phyloP scores from a whole-genome alignment of 2,888 invertebrate genomes.

The Hypercompe scribonia region DNA sequence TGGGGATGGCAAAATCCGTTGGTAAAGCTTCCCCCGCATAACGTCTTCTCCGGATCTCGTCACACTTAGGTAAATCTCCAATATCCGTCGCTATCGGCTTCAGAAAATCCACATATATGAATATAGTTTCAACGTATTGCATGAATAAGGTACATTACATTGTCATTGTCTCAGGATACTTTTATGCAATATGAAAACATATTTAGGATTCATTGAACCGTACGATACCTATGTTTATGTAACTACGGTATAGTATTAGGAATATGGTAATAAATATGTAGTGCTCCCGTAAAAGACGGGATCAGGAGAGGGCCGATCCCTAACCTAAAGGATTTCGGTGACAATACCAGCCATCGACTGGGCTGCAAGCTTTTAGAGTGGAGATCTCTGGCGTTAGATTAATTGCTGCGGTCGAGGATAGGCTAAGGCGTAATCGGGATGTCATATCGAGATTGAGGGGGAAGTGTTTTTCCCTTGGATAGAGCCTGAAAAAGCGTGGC shows the following conservation, averaged over 20 bases:
- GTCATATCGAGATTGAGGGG: no score
- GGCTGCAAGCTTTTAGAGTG: no score
- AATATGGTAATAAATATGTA: background rate
- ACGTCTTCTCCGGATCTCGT: constrained; percentile 76
- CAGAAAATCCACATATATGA: constrained; percentile 64
- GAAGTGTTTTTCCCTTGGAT: no score
- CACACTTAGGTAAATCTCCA: constrained; percentile 82
- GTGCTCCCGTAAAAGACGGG: no score
- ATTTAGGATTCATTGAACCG: constrained; percentile 32
- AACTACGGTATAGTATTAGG: background rate
- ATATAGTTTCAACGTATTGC: constrained; percentile 54
- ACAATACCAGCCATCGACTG: no score
- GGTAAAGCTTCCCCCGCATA: constrained; percentile 69
- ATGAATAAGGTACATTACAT: constrained; percentile 46
- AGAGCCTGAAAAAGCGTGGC: no score
- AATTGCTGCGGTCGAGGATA: no score
- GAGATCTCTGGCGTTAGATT: no score
- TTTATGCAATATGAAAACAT: constrained; percentile 27
- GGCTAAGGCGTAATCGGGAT: no score
- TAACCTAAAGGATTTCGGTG: no score
- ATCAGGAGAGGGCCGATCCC: no score
- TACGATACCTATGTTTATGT: background rate
- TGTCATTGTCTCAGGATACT: constrained; percentile 36
- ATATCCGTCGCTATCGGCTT: constrained; percentile 77
- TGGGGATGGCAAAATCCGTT: constrained; percentile 62